phyloP scores from a whole-genome alignment of 2,113 vertebrate species.

The Siniperca knerii region DNA sequence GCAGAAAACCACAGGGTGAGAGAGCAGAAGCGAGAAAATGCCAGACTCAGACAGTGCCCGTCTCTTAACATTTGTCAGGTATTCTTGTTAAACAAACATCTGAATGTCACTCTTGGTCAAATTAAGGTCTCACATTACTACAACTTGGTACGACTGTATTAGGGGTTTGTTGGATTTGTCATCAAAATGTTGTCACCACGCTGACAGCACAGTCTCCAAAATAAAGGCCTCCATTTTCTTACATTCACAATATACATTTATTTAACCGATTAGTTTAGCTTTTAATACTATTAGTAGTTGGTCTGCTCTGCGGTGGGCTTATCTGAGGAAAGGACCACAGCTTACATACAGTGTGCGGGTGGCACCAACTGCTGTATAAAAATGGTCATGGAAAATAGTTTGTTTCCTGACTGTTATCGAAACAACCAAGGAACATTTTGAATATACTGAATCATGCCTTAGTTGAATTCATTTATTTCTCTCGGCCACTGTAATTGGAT shows the following conservation, averaged over 20 bases:
- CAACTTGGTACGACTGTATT: not conserved
- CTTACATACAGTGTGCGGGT: not conserved
- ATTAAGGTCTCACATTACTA: not conserved
- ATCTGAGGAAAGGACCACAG: not conserved
- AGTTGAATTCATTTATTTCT: not conserved
- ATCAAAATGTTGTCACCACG: not conserved
- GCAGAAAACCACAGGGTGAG: not conserved
- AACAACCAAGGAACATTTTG: not conserved
- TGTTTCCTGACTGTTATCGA: not conserved
- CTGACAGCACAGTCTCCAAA: not conserved
- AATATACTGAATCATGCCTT: not conserved
- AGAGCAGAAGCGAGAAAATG: not conserved
- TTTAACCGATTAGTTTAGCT: not conserved
- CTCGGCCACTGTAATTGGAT: not conserved
- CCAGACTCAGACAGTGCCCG: not conserved
- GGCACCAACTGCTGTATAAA: not conserved
- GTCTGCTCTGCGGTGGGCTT: not conserved
- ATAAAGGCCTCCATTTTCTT: not conserved
- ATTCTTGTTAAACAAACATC: constrained; percentile 1
- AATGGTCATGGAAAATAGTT: not conserved
- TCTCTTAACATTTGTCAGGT: not conserved
- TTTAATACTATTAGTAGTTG: not conserved
- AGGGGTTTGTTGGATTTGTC: not conserved
- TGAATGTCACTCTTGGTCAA: not conserved
- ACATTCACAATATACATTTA: not conserved